Base-by-base conservation (phyloP, 2,797 vertebrate genomes). In the Propithecus perrieri region DNA sequence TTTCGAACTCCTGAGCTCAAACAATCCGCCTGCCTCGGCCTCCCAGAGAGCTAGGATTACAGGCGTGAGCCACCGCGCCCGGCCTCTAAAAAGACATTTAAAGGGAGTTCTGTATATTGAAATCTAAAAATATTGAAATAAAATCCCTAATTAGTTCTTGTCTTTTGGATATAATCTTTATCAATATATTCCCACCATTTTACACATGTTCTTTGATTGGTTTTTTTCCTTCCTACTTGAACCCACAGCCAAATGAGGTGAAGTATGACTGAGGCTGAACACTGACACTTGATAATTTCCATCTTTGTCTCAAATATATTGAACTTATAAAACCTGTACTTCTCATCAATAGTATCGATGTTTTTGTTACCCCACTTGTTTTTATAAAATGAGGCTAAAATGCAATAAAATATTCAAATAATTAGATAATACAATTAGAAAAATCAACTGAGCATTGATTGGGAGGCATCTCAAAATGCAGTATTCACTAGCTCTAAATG, bases 361-460 rank as follows among this genome's bases (percentile, higher is more conserved):
- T 59, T 85, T 88, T 78, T 85, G 33, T 61, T 55, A 28, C 46
- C 71, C 43, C 26, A 83, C 35, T 89, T 53, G n/a, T 72, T 85
- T 90, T 80, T 57, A 74, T 53, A 74, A 96, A 85, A 85, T 79
- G 57, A 85, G 26, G 33, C 22, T 65, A 65, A 85, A 65, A 79
- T 79, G 10, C 74, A 89, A 72, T 85, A 96, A 83, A 93, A 89
- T 72, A 74, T 78, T 84, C 35, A 78, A 92, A 78, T 89, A 93
- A 95, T 85, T 72, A 35, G 76, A 74, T 43, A 89, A 53, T 48
- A 90, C 17, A 80, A 65, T 41, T 86, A n/a, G 26, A 86, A 26
- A 91, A 86, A 75, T 81, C 57, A 75, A 69, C 7, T 78, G 18
- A 78, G 61, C 35, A 84, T 24, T 35, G n/a, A 76, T 9, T 74